Percentiles rank a stretch among this genome's conserved stretches.
Conservation (phyloP, 2,888 invertebrate genomes). For the Dolichopus griseipennis region DNA sequence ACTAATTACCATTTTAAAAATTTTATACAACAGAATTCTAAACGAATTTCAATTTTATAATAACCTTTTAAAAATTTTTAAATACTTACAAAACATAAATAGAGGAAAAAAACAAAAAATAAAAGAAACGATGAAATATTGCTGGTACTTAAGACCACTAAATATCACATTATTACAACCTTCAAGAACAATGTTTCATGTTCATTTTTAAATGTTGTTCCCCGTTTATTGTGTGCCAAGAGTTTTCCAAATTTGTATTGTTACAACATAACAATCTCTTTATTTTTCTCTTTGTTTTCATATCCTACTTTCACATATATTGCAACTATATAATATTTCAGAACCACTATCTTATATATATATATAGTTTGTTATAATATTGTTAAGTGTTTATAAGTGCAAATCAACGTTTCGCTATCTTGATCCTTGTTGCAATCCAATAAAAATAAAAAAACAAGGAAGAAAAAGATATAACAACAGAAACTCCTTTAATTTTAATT, state of each 20-base stretch:
- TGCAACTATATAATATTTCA: no score
- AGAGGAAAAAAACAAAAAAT: neutral
- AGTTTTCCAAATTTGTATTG: no score
- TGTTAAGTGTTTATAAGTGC: neutral
- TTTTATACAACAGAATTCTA: no score
- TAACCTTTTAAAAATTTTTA: neutral
- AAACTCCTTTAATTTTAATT: neutral
- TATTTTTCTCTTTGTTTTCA: no score
- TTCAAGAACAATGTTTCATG: neutral
- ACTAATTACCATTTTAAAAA: no score
- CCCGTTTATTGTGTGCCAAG: neutral
- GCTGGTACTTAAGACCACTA: constrained; percentile 6
- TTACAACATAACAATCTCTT: no score
- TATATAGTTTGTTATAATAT: no score
- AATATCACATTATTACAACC: constrained; percentile 4
- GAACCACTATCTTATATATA: no score
- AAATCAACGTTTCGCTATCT: neutral
- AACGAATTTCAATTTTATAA: no score
- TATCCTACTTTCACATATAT: no score
- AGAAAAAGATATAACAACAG: neutral
- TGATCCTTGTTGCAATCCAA: neutral
- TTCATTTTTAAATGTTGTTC: neutral
- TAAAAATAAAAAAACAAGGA: neutral
- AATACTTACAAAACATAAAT: neutral
- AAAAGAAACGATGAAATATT: neutral